These are phyloP conservation scores for Zaprionus ornatus DNA, from an alignment of 1,140 invertebrate genomes.

Conservation along the genomic window DNA sequence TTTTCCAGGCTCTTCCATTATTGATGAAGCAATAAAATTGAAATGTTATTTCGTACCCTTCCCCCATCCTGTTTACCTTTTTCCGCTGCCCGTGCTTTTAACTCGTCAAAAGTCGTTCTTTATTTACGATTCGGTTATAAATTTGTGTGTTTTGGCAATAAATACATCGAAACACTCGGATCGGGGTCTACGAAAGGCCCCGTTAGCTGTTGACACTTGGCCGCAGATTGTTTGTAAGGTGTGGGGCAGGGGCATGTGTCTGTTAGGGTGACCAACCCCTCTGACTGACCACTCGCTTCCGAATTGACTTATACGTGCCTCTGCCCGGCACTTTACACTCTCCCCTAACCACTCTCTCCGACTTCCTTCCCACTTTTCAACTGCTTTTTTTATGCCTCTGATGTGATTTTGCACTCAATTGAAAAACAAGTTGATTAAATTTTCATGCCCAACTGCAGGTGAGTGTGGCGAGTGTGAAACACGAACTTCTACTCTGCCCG, in stretches of 20 bases:
- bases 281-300: conserved; percentile 22
- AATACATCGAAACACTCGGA: conserved; percentile 60
- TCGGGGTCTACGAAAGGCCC: conserved; percentile 25
- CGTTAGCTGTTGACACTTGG: conserved; percentile 66
- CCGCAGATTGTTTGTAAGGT: neutral
- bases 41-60: conserved; percentile 61
- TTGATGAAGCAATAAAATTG: conserved; percentile 78
- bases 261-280: conserved; percentile 25
- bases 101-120: conserved; percentile 69
- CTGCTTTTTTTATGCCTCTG: conserved; percentile 65
- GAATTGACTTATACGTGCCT: conserved; percentile 28
- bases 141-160: conserved; percentile 76
- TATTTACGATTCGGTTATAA: conserved; percentile 74
- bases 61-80: neutral
- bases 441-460: conserved; percentile 68
- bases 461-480: conserved; percentile 45
- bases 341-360: neutral
- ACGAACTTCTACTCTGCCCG: conserved; percentile 54
- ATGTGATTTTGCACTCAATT: conserved; percentile 83
- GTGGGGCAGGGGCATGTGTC: no score
- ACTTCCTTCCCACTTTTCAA: neutral
- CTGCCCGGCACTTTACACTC: conserved; percentile 25
- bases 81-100: conserved; percentile 4
- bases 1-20: conserved; percentile 67
- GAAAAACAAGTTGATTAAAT: conserved; percentile 76